phyloP scores from a whole-genome alignment of 2,888 invertebrate species.

The Bellardia bayeri region DNA sequence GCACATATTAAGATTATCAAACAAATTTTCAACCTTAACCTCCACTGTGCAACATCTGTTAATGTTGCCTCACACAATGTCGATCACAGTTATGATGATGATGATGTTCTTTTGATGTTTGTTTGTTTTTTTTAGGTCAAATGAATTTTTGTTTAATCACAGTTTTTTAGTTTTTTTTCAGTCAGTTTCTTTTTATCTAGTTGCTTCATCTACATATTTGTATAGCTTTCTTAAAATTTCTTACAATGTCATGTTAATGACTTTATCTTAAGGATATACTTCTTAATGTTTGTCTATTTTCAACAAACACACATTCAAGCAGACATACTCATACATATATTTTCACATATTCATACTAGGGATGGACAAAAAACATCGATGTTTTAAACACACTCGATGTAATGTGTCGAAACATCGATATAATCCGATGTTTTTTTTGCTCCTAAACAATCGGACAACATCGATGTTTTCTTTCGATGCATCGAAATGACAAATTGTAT shows the following conservation, averaged over 20 bases:
- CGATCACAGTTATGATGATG: not conserved
- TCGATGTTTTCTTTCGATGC: too few species aligned
- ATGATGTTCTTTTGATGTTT: conserved; percentile 4
- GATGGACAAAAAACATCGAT: too few species aligned
- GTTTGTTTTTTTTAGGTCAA: conserved; percentile 31
- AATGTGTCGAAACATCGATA: too few species aligned
- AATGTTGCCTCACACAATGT: not conserved
- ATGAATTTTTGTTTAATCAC: conserved; percentile 2
- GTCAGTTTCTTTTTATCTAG: not conserved
- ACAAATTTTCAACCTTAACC: not conserved
- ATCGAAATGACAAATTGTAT: too few species aligned
- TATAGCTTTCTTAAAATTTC: not conserved
- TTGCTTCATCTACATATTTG: not conserved
- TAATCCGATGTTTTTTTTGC: too few species aligned
- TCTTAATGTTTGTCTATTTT: conserved; percentile 2
- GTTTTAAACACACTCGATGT: conserved; percentile 34
- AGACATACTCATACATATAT: not conserved
- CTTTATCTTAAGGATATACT: conserved; percentile 40
- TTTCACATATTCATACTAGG: not conserved
- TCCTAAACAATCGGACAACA: too few species aligned
- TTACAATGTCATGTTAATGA: conserved; percentile 36
- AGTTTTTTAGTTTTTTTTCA: too few species aligned
- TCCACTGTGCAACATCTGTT: conserved; percentile 1
- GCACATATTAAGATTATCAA: not conserved
- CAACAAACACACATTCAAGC: not conserved